Percentiles rank a stretch among this genome's conserved stretches.
phyloP scores from a whole-genome alignment of 1,140 invertebrate species.

The Eulimnadia texana region DNA sequence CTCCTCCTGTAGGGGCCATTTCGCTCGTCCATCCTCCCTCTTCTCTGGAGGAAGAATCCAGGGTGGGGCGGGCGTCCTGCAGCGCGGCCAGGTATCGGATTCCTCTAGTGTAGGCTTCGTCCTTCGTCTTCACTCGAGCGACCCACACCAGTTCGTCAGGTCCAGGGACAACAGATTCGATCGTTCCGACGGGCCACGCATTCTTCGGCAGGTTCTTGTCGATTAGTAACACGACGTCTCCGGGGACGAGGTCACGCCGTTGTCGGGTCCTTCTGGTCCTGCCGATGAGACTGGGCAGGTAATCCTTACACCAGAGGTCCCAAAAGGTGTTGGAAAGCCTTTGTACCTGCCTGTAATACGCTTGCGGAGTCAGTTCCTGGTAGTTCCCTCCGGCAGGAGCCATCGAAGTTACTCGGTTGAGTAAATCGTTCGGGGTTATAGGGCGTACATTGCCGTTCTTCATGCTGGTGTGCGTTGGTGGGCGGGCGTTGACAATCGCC shows the following conservation, averaged over 20 bases:
- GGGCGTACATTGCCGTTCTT: constrained; percentile 20
- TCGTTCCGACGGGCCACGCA: background rate
- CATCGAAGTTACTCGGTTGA: background rate
- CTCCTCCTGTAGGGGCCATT: background rate
- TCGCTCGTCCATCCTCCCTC: background rate
- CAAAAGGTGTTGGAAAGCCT: background rate
- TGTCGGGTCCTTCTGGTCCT: background rate
- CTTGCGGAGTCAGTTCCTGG: background rate
- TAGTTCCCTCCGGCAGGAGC: background rate
- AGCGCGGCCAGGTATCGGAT: background rate
- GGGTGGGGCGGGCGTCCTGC: no score
- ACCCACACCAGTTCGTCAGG: background rate
- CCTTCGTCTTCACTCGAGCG: background rate
- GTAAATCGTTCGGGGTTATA: background rate
- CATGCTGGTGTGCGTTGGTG: background rate
- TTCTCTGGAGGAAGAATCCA: background rate
- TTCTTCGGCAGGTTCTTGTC: background rate
- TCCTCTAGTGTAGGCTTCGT: background rate
- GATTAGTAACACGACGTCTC: background rate
- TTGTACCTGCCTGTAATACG: background rate
- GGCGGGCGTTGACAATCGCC: background rate
- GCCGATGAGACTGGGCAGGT: background rate
- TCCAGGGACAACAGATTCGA: background rate
- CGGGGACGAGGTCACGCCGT: background rate
- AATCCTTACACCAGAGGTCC: background rate